Conservation (phyloP, 2,113 vertebrate species). For the Sprattus sprattus region DNA sequence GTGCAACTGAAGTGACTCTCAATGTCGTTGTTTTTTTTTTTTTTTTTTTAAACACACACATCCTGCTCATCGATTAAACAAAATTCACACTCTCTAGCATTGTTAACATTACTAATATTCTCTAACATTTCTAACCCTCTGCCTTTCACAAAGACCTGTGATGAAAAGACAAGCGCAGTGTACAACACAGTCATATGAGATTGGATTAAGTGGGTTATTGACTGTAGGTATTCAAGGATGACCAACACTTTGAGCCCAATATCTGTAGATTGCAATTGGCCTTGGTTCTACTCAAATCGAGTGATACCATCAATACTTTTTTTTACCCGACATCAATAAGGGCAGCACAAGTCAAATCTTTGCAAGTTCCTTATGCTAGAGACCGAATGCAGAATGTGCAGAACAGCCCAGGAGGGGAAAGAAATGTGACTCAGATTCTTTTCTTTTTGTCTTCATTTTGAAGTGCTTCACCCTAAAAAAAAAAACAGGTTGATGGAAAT, state of each 20-base stretch:
- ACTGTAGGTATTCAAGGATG: constrained; percentile 18
- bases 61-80: background rate
- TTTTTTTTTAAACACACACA: background rate
- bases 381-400: constrained; percentile 5
- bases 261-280: constrained; percentile 19
- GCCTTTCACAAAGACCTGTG: background rate
- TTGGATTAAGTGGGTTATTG: constrained; percentile 11
- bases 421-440: background rate
- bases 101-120: background rate
- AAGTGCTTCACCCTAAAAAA: background rate
- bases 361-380: background rate
- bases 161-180: background rate
- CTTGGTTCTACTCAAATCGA: constrained; percentile 11
- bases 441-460: background rate
- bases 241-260: constrained; percentile 13
- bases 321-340: constrained; percentile 13
- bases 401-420: background rate
- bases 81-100: background rate
- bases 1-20: background rate
- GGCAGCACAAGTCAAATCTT: background rate
- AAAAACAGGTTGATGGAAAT: background rate
- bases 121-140: background rate
- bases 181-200: constrained; percentile 18
- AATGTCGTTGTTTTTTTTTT: background rate
- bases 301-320: constrained; percentile 11